Percentiles rank a stretch among this genome's conserved stretches.
Evolutionary conservation across 2,113 vertebrate species (phyloP).

Genomic region (Leucoraja erinaceus): DNA sequence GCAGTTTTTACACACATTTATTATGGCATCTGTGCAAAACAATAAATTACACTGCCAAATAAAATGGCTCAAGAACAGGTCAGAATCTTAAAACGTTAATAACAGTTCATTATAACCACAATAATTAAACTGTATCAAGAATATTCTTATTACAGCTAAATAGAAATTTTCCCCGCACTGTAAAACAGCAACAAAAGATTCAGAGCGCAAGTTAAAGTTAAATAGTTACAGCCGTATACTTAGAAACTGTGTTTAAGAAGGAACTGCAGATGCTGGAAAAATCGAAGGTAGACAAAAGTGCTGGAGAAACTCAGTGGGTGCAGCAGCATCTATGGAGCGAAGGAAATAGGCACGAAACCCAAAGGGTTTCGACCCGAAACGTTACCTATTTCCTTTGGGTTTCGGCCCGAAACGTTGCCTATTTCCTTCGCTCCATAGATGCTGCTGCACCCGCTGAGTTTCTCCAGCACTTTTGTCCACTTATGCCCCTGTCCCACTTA

Average conservation of each 20-base stretch:
- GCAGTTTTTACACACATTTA: constrained; percentile 19
- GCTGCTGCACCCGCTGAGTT: too few species aligned
- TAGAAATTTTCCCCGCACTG: constrained; percentile 22
- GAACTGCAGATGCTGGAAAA: too few species aligned
- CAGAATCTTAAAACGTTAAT: constrained; percentile 33
- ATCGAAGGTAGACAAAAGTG: too few species aligned
- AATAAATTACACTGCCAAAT: constrained; percentile 34
- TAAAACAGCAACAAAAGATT: not conserved
- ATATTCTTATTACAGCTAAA: constrained; percentile 27
- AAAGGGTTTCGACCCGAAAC: too few species aligned
- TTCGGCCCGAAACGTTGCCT: too few species aligned
- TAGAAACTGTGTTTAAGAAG: constrained; percentile 34
- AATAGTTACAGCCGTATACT: constrained; percentile 29
- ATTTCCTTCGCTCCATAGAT: too few species aligned
- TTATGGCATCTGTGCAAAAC: constrained; percentile 29
- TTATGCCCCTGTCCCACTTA: too few species aligned
- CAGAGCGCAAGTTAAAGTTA: constrained; percentile 17
- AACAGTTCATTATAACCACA: constrained; percentile 35
- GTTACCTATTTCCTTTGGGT: too few species aligned
- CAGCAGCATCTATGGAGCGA: too few species aligned
- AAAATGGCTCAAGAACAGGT: constrained; percentile 23
- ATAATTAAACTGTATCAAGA: constrained; percentile 33
- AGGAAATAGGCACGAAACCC: too few species aligned
- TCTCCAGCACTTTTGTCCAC: too few species aligned
- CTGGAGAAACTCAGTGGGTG: too few species aligned